phyloP scores from a whole-genome alignment of 2,113 vertebrate species.

The Ceuthmochares aereus region DNA sequence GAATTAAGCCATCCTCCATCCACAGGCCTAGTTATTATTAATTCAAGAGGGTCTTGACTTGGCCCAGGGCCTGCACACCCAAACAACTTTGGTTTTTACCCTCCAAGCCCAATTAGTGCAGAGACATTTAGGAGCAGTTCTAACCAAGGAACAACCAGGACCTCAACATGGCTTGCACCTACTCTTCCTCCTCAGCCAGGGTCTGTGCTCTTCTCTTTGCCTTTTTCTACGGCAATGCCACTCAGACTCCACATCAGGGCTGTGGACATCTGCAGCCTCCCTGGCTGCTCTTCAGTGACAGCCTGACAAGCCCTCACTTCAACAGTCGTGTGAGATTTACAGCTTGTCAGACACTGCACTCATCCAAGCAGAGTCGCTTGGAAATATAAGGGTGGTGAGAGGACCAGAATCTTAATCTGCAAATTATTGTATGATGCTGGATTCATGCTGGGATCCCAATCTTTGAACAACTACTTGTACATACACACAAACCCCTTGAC shows the following conservation, averaged over 20 bases:
- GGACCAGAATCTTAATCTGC: fast-evolving
- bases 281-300: neutral
- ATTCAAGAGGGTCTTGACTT: neutral
- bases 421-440: neutral
- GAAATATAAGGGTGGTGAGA: neutral
- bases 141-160: neutral
- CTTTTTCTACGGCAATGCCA: neutral
- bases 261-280: neutral
- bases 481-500: neutral
- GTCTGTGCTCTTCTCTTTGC: neutral
- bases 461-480: neutral
- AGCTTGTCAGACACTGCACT: neutral
- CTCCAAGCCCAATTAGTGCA: neutral
- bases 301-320: neutral
- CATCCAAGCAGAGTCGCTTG: neutral
- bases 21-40: neutral
- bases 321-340: neutral
- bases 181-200: neutral
- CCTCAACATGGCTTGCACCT: neutral
- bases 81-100: neutral
- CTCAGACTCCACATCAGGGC: neutral
- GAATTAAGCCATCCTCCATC: neutral
- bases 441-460: neutral
- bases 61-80: neutral
- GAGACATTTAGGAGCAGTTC: neutral